Percentiles rank a stretch among this genome's conserved stretches.
These are phyloP conservation scores for Meloidogyne chitwoodi DNA, from an alignment of 1,140 invertebrate genomes.

Conservation along the genomic window DNA sequence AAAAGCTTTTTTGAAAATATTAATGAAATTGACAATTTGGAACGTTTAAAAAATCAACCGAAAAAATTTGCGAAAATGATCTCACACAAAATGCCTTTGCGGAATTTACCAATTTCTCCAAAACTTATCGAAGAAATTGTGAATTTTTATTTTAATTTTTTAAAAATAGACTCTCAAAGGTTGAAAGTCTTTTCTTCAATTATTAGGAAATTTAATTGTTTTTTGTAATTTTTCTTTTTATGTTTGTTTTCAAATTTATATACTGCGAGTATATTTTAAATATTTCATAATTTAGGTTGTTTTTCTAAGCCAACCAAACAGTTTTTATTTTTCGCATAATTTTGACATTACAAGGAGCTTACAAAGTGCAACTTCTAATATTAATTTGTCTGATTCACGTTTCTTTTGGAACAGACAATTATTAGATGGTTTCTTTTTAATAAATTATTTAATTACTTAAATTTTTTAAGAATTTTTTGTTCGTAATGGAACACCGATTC, in stretches of 20 bases:
- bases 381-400: slow-evolving; percentile 13
- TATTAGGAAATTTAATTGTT: no score
- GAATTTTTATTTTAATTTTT: not conserved
- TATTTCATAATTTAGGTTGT: slow-evolving; percentile 3
- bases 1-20: slow-evolving; percentile 24
- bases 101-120: slow-evolving; percentile 11
- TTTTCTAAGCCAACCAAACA: slow-evolving; percentile 50
- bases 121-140: slow-evolving; percentile 48
- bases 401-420: slow-evolving; percentile 46
- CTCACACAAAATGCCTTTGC: slow-evolving; percentile 22
- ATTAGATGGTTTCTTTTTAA: slow-evolving; percentile 5
- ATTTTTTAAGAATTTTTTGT: slow-evolving; percentile 31
- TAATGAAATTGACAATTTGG: slow-evolving; percentile 22
- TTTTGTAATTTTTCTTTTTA: no score
- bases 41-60: slow-evolving; percentile 46
- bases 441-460: not conserved
- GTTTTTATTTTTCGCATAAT: slow-evolving; percentile 46
- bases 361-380: slow-evolving; percentile 24
- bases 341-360: slow-evolving; percentile 44
- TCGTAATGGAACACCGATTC: slow-evolving; percentile 6
- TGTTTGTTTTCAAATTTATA: no score
- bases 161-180: not conserved
- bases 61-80: slow-evolving; percentile 46
- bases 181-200: no score
- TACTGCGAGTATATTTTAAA: no score